Base-by-base conservation (phyloP, 23 tunicate species). In the Trididemnum clinides region DNA sequence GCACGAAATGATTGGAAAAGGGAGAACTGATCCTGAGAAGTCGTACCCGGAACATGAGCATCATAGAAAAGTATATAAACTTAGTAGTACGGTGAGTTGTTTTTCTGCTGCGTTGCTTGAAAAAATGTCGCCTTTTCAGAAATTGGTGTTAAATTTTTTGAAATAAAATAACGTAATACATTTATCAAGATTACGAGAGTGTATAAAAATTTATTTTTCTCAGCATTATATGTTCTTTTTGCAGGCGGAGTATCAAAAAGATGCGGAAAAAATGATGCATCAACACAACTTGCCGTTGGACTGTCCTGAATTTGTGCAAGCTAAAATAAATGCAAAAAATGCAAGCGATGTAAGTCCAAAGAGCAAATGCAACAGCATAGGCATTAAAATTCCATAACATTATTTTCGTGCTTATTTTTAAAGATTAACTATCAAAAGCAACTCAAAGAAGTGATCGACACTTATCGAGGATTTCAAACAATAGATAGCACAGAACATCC, bases 401-500 rank as follows among this genome's bases (percentile, higher is more conserved):
- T n/a, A n/a, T n/a, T n/a, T n/a, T n/a, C n/a, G n/a, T n/a, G n/a
- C n/a, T n/a, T n/a, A n/a, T n/a, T n/a, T n/a, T n/a, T 34, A 33
- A 22, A 81, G 85, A 10, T 88, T 0, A 72, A 82, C 28, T 97
- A 97, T 82, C 77, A 78, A 73, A 92, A 97, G 58, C 99, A 97
- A 82, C 80, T 81, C 31, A 50, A 71, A 50, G 86, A 89, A 78
- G 95, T 90, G 28, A 87, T 97, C 38, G 78, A 85, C 39, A 51
- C 71, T 18, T 88, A 88, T 66, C 69, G 90, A 77, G 99, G 99
- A 63, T 97, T 86, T 50, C 97, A 92, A 83, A 90, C 91, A 0
- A 97, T 97, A 97, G 97, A 97, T 81, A 84, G 90, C 65, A 86
- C 71, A 54, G 88, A 85, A n/a, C 99, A 97, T 89, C 99, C 99